These are phyloP conservation scores for Aurelia aurita DNA, from an alignment of 30 jellyfish, hydroid and myxozoan species.

Conservation along the genomic window DNA sequence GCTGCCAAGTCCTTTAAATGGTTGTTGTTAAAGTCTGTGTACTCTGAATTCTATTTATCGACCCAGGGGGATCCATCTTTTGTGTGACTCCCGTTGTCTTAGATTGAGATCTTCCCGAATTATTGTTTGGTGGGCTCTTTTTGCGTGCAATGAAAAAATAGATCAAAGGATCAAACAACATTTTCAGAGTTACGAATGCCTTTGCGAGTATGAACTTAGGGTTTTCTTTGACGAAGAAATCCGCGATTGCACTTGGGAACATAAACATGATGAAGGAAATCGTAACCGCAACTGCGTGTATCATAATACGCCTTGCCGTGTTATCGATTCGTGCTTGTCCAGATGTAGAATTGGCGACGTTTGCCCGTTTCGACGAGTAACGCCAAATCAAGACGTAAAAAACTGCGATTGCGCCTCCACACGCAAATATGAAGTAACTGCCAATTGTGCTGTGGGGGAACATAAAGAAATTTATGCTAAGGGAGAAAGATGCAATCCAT, in stretches of 20 bases:
- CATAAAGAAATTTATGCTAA: too few relatives aligned
- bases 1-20: too few relatives aligned
- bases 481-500: neutral
- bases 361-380: neutral
- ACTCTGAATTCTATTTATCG: too few relatives aligned
- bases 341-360: neutral
- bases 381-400: neutral
- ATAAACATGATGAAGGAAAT: neutral
- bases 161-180: neutral
- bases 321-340: neutral
- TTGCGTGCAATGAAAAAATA: neutral
- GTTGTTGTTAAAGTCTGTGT: too few relatives aligned
- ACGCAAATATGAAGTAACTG: neutral
- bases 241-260: constrained; percentile 9
- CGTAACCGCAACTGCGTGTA: neutral
- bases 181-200: neutral
- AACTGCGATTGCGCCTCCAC: neutral
- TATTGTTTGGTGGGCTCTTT: too few relatives aligned
- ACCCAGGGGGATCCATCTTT: too few relatives aligned
- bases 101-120: too few relatives aligned
- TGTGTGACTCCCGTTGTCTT: too few relatives aligned
- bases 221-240: neutral
- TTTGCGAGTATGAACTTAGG: neutral
- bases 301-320: neutral
- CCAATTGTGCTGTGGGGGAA: neutral